phyloP scores from a whole-genome alignment of 2,888 invertebrate species.

The Phlogophora meticulosa region DNA sequence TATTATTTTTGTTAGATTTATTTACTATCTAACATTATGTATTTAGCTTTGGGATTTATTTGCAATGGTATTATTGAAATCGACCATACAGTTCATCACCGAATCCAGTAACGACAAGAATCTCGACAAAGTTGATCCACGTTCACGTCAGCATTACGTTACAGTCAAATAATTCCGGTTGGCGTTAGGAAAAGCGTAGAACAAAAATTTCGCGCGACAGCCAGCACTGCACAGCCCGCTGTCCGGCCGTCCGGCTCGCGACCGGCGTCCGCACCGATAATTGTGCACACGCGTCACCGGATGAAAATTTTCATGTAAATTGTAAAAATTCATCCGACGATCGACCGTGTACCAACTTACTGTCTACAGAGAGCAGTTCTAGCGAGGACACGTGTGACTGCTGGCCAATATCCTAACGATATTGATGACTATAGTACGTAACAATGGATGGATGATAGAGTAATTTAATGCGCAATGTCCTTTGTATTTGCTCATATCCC shows the following conservation, averaged over 20 bases:
- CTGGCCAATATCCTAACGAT: constrained; percentile 17
- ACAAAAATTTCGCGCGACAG: constrained; percentile 52
- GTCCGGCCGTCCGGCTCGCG: constrained; percentile 24
- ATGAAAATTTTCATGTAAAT: constrained; percentile 78
- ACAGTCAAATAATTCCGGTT: constrained; percentile 36
- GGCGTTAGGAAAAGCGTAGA: constrained; percentile 23
- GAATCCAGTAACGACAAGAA: not conserved
- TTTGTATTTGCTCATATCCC: constrained; percentile 1
- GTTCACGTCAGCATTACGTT: not conserved
- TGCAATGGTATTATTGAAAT: too few species aligned
- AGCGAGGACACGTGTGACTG: constrained; percentile 9
- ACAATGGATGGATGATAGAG: constrained; percentile 5
- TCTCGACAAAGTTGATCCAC: not conserved
- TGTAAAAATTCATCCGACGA: constrained; percentile 68
- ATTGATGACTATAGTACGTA: constrained; percentile 7
- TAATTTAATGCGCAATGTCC: not conserved
- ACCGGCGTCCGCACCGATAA: constrained; percentile 70
- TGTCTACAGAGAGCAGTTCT: constrained; percentile 20
- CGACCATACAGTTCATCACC: too few species aligned
- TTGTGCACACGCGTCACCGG: constrained; percentile 78
- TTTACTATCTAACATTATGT: too few species aligned
- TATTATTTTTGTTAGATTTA: too few species aligned
- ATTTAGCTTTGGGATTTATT: too few species aligned
- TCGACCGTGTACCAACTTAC: constrained; percentile 42
- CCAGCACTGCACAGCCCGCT: constrained; percentile 34